phyloP scores from a whole-genome alignment of 2,888 invertebrate species.

The Adineta ricciae region DNA sequence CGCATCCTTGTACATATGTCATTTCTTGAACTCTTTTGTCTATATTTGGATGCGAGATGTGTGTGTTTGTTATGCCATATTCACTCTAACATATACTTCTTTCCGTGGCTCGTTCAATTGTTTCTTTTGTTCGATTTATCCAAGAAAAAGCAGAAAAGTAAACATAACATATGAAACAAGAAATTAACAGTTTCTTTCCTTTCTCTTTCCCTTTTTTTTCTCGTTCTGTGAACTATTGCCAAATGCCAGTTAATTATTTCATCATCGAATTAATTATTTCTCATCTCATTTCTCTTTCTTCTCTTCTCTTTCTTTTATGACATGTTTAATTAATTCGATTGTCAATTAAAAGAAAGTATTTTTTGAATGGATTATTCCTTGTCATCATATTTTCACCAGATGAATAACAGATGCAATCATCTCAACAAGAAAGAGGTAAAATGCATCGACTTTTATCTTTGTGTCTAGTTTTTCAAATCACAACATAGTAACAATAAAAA shows the following conservation, averaged over 20 bases:
- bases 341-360: no score
- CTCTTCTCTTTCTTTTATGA: no score
- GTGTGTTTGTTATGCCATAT: not conserved
- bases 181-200: not conserved
- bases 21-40: no score
- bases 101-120: not conserved
- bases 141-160: not conserved
- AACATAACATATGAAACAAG: not conserved
- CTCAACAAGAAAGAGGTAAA: no score
- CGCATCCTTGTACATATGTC: not conserved
- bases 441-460: no score
- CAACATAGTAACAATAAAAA: not conserved
- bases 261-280: not conserved
- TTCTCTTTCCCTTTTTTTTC: not conserved
- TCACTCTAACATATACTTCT: not conserved
- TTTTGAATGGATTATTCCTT: no score
- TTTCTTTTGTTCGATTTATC: not conserved
- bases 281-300: not conserved
- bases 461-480: not conserved
- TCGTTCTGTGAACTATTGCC: not conserved
- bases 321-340: no score
- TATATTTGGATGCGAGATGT: not conserved
- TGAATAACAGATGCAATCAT: no score
- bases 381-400: no score
- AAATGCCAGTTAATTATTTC: not conserved